phyloP scores from a whole-genome alignment of 2,888 invertebrate species.

The Drosophila diplacantha region DNA sequence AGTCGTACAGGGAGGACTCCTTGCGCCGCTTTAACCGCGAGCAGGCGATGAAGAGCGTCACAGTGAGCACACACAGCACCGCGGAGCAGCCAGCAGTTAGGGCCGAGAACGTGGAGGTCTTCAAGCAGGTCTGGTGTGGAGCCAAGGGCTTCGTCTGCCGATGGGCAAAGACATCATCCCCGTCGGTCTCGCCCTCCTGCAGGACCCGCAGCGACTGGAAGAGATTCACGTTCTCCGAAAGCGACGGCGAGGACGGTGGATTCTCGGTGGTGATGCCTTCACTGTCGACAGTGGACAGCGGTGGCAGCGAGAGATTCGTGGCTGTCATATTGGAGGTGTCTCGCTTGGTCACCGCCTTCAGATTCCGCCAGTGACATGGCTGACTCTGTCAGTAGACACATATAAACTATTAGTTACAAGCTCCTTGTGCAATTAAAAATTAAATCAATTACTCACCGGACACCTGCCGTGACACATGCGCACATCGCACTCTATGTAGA shows the following conservation, averaged over 20 bases:
- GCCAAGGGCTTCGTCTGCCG: conserved; percentile 42
- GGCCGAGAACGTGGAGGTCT: conserved; percentile 83
- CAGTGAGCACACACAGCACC: conserved; percentile 85
- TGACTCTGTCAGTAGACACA: conserved; percentile 83
- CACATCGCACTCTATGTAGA: conserved; percentile 96
- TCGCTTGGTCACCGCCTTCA: conserved; percentile 88
- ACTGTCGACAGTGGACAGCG: conserved; percentile 36
- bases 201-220: conserved; percentile 92
- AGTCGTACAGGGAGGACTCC: conserved; percentile 78
- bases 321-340: conserved; percentile 80
- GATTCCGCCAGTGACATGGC: conserved; percentile 94
- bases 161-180: conserved; percentile 73
- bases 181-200: conserved; percentile 88
- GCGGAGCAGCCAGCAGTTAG: conserved; percentile 84
- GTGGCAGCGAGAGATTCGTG: conserved; percentile 62
- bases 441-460: conserved; percentile 83
- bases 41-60: conserved; percentile 86
- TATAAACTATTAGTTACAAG: not conserved
- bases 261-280: conserved; percentile 64
- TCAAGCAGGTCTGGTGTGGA: conserved; percentile 81
- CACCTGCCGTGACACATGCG: conserved; percentile 97
- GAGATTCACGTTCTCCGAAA: conserved; percentile 93
- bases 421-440: not conserved
- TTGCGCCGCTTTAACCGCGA: conserved; percentile 83
- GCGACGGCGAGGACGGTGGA: conserved; percentile 77